phyloP scores from a whole-genome alignment of 2,888 invertebrate species.

The Ormyrus thymus region DNA sequence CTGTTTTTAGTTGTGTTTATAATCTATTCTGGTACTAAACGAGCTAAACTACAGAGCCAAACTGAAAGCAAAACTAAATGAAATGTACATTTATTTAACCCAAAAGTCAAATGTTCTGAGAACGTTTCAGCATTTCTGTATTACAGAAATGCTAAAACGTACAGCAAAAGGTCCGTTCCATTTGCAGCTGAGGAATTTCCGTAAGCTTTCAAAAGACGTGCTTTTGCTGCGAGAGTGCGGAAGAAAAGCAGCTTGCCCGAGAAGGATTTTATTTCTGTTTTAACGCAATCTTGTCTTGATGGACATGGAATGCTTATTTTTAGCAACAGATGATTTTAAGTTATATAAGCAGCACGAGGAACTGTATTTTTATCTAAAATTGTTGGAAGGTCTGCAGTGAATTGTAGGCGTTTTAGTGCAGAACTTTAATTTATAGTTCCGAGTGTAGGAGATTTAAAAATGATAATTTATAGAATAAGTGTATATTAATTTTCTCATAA shows the following conservation, averaged over 20 bases:
- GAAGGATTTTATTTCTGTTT: slow-evolving; percentile 2
- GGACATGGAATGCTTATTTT: background rate
- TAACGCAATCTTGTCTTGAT: background rate
- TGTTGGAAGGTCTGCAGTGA: too few relatives aligned
- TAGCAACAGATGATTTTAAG: background rate
- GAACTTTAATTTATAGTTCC: too few relatives aligned
- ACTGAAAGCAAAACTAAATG: background rate
- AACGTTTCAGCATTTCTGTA: slow-evolving; percentile 20
- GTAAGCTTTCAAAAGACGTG: slow-evolving; percentile 20
- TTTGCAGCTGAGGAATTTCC: slow-evolving; percentile 31
- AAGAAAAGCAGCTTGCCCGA: background rate
- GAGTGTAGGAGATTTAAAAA: too few relatives aligned
- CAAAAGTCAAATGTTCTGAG: slow-evolving; percentile 25
- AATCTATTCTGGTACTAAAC: too few relatives aligned
- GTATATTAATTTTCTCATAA: too few relatives aligned
- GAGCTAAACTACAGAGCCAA: background rate
- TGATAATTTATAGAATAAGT: too few relatives aligned
- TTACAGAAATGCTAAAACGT: background rate
- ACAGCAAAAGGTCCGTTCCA: slow-evolving; percentile 15
- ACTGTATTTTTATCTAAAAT: too few relatives aligned
- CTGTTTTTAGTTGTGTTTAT: too few relatives aligned
- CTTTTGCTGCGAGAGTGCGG: slow-evolving; percentile 2
- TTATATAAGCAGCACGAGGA: too few relatives aligned
- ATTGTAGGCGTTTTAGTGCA: too few relatives aligned
- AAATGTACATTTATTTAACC: slow-evolving; percentile 23